A percentile compares a stretch with the other conserved stretches of the same genome.
Conservation (phyloP, 2,113 vertebrate genomes). For the Sturnus vulgaris region DNA sequence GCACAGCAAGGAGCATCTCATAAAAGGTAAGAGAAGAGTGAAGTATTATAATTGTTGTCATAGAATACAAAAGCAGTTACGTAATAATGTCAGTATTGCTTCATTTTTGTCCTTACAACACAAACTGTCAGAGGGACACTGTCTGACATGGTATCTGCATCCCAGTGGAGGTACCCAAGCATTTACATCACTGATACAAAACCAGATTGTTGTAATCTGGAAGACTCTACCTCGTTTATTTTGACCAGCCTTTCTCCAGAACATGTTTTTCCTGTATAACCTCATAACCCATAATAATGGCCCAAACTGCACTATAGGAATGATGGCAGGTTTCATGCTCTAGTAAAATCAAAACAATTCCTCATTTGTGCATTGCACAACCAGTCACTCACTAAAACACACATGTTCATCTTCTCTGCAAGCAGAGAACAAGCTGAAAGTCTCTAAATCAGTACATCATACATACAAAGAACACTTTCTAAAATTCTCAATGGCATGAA, state of each 20-base stretch:
- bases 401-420: neutral
- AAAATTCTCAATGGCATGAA: neutral
- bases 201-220: neutral
- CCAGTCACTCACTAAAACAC: neutral
- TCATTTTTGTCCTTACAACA: slow-evolving; percentile 53
- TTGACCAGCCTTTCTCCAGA: slow-evolving; percentile 55
- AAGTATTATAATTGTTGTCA: slow-evolving; percentile 24
- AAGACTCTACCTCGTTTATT: slow-evolving; percentile 26
- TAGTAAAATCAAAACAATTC: slow-evolving; percentile 57
- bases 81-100: slow-evolving; percentile 38
- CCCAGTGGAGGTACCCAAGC: slow-evolving; percentile 18
- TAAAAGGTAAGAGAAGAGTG: neutral
- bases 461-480: neutral
- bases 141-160: slow-evolving; percentile 37
- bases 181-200: slow-evolving; percentile 60
- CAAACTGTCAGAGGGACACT: slow-evolving; percentile 25
- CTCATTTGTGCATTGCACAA: slow-evolving; percentile 45
- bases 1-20: neutral
- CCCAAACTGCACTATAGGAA: slow-evolving; percentile 54
- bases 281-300: slow-evolving; percentile 68
- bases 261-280: slow-evolving; percentile 73
- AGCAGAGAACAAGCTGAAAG: neutral
- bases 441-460: neutral
- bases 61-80: slow-evolving; percentile 16
- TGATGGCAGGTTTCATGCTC: slow-evolving; percentile 36